Evolutionary conservation across 2,113 vertebrate genomes (phyloP).

Genomic region (Apaloderma vittatum): DNA sequence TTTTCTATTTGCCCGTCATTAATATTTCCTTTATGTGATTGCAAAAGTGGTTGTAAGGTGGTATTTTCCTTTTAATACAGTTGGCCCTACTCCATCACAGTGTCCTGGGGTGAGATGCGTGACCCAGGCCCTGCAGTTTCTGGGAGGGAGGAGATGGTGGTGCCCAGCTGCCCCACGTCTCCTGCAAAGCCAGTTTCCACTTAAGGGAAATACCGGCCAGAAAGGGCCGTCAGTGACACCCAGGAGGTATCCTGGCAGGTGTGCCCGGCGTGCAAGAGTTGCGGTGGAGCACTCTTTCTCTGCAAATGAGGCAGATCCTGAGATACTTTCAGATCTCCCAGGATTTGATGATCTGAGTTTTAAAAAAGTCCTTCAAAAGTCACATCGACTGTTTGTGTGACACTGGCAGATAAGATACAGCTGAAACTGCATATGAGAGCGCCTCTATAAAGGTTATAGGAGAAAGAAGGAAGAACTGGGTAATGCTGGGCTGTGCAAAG

Average conservation of each 20-base stretch:
- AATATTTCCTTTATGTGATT: not conserved
- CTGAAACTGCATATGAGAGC: not conserved
- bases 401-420: not conserved
- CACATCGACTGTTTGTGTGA: not conserved
- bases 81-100: rapidly evolving
- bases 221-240: not conserved
- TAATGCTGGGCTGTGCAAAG: not conserved
- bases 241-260: rapidly evolving
- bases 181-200: not conserved
- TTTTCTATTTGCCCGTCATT: not conserved
- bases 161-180: not conserved
- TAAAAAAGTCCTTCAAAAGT: not conserved
- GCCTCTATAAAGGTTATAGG: not conserved
- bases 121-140: not conserved
- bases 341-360: not conserved
- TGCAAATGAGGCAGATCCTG: not conserved
- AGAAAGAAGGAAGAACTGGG: not conserved
- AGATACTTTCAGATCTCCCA: not conserved
- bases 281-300: not conserved
- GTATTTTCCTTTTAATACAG: not conserved
- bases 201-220: not conserved
- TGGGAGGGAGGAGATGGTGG: not conserved
- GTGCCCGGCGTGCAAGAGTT: not conserved
- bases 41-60: not conserved
- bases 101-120: not conserved